Conservation (phyloP, 2,888 invertebrate genomes). For the Scrobipalpa costella region DNA sequence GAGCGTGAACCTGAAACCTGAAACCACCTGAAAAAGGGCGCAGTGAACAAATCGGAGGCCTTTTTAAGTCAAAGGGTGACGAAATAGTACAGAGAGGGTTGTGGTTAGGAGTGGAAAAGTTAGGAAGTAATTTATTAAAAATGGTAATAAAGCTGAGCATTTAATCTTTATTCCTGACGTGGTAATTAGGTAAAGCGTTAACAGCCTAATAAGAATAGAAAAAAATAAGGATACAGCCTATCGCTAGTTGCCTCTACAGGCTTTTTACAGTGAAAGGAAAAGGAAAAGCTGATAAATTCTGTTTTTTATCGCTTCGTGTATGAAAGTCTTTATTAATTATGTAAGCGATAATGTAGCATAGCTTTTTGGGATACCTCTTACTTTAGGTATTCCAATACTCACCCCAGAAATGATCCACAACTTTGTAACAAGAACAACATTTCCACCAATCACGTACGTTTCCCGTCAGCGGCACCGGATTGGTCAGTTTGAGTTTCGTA, state of each 20-base stretch:
- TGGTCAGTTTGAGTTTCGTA: not conserved
- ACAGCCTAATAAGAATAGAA: too few species aligned
- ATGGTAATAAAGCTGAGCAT: too few species aligned
- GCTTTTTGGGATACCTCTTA: not conserved
- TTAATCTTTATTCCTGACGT: too few species aligned
- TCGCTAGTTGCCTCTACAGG: too few species aligned
- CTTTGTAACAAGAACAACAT: not conserved
- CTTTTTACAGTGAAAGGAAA: too few species aligned
- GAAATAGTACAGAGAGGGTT: not conserved
- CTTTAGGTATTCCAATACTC: not conserved
- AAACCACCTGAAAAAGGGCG: not conserved
- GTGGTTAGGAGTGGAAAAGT: not conserved
- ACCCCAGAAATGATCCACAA: not conserved
- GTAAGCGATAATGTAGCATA: not conserved
- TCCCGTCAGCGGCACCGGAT: constrained; percentile 5
- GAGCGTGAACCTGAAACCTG: constrained; percentile 8
- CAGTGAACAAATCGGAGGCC: not conserved
- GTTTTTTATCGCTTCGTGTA: too few species aligned
- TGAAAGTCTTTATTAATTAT: too few species aligned
- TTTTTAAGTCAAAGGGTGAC: constrained; percentile 2
- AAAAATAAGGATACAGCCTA: too few species aligned
- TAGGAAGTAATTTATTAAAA: not conserved
- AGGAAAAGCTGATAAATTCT: too few species aligned
- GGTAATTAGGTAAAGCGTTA: too few species aligned
- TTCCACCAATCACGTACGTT: constrained; percentile 2